phyloP scores from a whole-genome alignment of 2,888 invertebrate species.

The Andrena marginata region DNA sequence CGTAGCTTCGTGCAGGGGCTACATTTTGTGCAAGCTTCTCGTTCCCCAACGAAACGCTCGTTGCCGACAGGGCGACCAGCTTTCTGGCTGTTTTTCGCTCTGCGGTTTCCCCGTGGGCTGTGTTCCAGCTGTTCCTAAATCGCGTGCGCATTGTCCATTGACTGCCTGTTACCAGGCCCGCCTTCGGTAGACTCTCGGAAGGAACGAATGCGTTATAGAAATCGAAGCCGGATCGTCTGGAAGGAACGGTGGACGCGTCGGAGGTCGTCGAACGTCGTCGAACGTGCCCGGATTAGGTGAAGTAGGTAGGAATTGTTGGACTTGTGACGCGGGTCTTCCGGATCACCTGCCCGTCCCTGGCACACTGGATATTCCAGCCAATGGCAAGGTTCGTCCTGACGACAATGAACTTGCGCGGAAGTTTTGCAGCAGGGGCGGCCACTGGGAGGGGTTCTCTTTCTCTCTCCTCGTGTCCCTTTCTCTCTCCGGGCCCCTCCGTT shows the following conservation, averaged over 20 bases:
- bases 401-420: constrained; percentile 71
- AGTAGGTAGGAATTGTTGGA: constrained; percentile 3
- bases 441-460: constrained; percentile 47
- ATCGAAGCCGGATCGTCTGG: too few relatives aligned
- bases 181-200: neutral
- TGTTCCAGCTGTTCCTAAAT: constrained; percentile 40
- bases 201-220: neutral
- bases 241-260: too few relatives aligned
- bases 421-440: constrained; percentile 44
- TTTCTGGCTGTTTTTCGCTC: constrained; percentile 46
- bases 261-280: too few relatives aligned
- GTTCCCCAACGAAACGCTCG: neutral
- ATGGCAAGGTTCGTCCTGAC: constrained; percentile 67
- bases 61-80: neutral
- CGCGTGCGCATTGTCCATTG: neutral
- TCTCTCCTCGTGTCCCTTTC: neutral
- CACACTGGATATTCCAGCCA: constrained; percentile 40
- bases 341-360: constrained; percentile 48
- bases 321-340: constrained; percentile 46
- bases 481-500: neutral
- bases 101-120: constrained; percentile 36
- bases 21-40: too few relatives aligned
- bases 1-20: neutral
- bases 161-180: neutral
- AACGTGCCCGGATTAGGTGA: too few relatives aligned